Conservation (phyloP, 1,140 invertebrate species). For the Leptinotarsa texana region DNA sequence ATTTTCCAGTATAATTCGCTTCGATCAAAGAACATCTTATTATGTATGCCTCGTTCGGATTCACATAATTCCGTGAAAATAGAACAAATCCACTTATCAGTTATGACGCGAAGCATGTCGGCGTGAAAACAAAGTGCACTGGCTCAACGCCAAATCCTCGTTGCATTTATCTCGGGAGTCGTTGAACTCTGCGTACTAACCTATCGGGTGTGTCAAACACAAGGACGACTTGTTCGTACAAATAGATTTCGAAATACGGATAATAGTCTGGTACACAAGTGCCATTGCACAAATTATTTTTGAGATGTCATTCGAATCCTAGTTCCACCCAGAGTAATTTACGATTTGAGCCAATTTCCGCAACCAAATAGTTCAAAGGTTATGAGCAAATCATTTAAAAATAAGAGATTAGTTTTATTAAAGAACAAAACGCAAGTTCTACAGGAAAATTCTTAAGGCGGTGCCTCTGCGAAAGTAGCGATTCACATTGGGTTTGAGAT, state of each 20-base stretch:
- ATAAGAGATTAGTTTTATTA: no score
- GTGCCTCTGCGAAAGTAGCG: no score
- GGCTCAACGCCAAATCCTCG: background rate
- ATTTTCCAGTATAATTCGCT: background rate
- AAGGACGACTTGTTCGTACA: background rate
- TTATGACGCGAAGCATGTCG: background rate
- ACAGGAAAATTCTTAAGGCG: no score
- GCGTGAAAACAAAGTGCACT: constrained; percentile 7
- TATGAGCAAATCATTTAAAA: no score
- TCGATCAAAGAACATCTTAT: background rate
- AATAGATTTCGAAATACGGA: constrained; percentile 7
- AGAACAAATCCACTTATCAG: constrained; percentile 1
- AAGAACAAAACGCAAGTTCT: no score
- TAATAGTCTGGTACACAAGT: background rate
- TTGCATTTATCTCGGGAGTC: constrained; percentile 2
- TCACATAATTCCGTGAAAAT: constrained; percentile 1
- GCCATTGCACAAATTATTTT: no score
- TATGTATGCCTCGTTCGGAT: background rate
- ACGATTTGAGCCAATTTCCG: no score
- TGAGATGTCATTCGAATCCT: no score
- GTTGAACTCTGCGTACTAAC: background rate
- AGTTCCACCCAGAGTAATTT: no score
- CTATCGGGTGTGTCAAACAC: background rate
- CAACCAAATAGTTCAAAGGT: no score
- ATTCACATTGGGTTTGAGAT: no score